Evolutionary conservation across 2,113 vertebrate genomes (phyloP).

Genomic region (Eulemur rufifrons): DNA sequence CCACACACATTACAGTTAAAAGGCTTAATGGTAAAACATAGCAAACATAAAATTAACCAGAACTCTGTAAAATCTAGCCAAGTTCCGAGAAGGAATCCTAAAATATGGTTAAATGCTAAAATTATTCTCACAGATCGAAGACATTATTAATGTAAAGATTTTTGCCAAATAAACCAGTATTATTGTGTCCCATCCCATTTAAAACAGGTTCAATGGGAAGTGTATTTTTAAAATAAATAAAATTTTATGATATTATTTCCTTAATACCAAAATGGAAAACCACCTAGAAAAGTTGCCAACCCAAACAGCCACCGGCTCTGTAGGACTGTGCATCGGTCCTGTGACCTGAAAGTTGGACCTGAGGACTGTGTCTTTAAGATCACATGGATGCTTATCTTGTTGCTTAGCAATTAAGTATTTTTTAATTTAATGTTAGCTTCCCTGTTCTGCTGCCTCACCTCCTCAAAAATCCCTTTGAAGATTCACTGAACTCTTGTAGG

Average conservation of each 20-base stretch:
- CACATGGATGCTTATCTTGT: constrained; percentile 62
- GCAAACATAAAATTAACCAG: background rate
- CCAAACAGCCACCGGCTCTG: background rate
- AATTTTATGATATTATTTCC: background rate
- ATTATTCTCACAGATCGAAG: background rate
- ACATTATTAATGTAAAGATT: background rate
- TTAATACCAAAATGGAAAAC: background rate
- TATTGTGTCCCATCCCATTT: background rate
- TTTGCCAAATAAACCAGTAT: background rate
- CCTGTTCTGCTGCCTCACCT: background rate
- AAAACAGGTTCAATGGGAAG: background rate
- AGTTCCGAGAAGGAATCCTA: background rate
- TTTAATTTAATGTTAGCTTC: constrained; percentile 72
- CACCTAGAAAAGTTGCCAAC: background rate
- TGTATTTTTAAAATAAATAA: background rate
- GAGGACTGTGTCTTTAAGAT: constrained; percentile 37
- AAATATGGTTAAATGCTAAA: background rate
- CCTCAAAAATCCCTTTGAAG: constrained; percentile 68
- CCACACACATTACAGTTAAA: background rate
- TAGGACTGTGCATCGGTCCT: background rate
- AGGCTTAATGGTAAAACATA: background rate
- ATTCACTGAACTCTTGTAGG: constrained; percentile 42
- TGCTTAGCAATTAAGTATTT: constrained; percentile 76
- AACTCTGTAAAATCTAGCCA: background rate
- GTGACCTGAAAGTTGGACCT: background rate